A percentile compares a stretch with the other conserved stretches of the same genome.
These are phyloP conservation scores for Cabera pusaria DNA, from an alignment of 2,888 invertebrate genomes.

Conservation along the genomic window DNA sequence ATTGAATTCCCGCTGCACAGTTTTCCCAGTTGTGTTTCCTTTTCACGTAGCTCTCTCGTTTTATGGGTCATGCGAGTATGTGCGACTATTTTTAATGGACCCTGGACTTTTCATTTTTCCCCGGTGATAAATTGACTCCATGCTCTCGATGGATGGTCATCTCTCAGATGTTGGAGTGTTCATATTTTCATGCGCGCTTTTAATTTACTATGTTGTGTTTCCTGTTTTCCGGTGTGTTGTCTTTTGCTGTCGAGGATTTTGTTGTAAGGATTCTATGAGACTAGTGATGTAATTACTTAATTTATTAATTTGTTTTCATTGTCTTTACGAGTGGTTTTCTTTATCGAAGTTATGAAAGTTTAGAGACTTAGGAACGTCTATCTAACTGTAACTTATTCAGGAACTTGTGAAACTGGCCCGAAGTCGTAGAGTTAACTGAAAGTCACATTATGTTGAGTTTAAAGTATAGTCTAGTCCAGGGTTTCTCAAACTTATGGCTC, in stretches of 20 bases:
- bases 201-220: constrained; percentile 34
- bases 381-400: no score
- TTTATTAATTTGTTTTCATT: no score
- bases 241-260: background rate
- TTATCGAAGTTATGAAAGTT: no score
- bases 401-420: no score
- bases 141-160: constrained; percentile 75
- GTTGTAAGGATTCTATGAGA: no score
- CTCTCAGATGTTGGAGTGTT: constrained; percentile 56
- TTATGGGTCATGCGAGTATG: constrained; percentile 82
- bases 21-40: constrained; percentile 74
- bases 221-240: constrained; percentile 17
- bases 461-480: no score
- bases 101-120: constrained; percentile 75
- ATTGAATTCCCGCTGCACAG: constrained; percentile 39
- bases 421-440: no score
- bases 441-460: no score
- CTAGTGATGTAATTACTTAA: no score
- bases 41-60: constrained; percentile 75
- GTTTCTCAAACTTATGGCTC: no score
- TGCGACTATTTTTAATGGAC: constrained; percentile 82
- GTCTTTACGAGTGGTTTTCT: no score
- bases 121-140: constrained; percentile 79
- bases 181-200: constrained; percentile 48
- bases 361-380: no score